Evolutionary conservation across 2,797 vertebrate genomes (phyloP), one percentile per base, ranked within the genome.

Genomic region (Hypotaenidia okinawae): DNA sequence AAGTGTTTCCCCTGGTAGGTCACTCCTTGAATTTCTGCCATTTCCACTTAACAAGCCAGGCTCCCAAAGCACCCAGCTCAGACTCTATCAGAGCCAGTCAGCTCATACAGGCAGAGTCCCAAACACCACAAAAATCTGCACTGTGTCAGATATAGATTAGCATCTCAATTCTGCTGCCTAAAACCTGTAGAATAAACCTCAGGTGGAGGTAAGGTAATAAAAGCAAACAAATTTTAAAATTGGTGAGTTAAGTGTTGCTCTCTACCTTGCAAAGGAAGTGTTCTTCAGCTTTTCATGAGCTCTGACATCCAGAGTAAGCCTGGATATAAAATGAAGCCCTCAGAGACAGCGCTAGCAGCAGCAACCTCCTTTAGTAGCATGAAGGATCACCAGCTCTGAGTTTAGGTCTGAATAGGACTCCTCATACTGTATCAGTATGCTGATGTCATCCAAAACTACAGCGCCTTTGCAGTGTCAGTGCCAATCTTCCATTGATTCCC

Each of bases 231-330:
- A 43, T 67, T 82, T 77, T 23, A 52, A 84, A 67, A 39, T n/a
- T 17, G 5, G 10, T 1, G 0, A n/a, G 12, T 62, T 55, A n/a
- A 80, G 8, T 3, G 3, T 23, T 73, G 5, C 11, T 12, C 10
- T 91, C 11, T 8, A 17, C 13, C 16, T 93, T 66, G 5, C 14
- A 70, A 63, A 13, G 17, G 11, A 87, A 68, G 11, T 30, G 35
- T 39, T 88, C 19, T 77, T 63, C 52, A 55, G 23, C 6, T 35
- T 59, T 69, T 55, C 66, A 9, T 73, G 47, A 79, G 13, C 9
- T 84, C 69, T 69, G 30, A n/a, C 24, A 7, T 11, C 4, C 7
- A 55, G 35, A 77, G 3, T 3, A 81, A 81, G 6, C 8, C 14
- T 10, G 2, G 5, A 41, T 0, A 30, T 24, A 62, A 81, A 85